Base-by-base conservation (phyloP, 2,888 invertebrate species). In the Drosophila eohydei region DNA sequence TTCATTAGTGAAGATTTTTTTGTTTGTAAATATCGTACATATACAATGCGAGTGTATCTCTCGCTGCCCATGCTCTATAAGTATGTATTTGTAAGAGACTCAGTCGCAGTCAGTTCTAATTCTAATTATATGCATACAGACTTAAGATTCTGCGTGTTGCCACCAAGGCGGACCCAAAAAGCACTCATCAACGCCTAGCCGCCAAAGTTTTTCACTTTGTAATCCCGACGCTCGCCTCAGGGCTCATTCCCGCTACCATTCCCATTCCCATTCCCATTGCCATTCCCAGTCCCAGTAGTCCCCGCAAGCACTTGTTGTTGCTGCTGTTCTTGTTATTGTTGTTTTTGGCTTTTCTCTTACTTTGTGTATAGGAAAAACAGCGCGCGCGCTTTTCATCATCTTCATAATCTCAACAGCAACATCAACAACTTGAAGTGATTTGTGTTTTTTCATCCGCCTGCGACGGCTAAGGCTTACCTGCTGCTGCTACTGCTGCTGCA, bases 401-500 rank as follows among this genome's bases (percentile, higher is more conserved):
- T 80, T 89, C 88, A 90, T 89, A 83, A 90, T 86, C 77, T 88
- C 78, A 90, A 80, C 80, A 88, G 81, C 88, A 89, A 78, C 83
- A 88, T 83, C 86, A 89, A 85, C 85, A 89, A 88, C 83, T 89
- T 84, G 82, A 89, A 84, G 88, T 84, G 89, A 84, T 84, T 84
- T 84, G 87, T 87, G 84, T 89, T 88, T 81, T 80, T 88, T 77
- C 71, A 71, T 85, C 72, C 62, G 74, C 78, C 75, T 69, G 71
- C 68, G 66, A 73, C 70, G 73, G 62, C 63, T 81, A 62, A 69
- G 80, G 54, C 72, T 84, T 84, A 83, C 82, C 88, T 78, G 84
- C 58, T 74, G 51, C 50, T 52, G 40, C 40, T n/a, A 6, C 12
- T 38, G 32, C 34, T 51, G 30, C 30, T 52, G 51, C 58, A 58